Base-by-base conservation (phyloP, 2,113 vertebrate species). In the Barnardius zonarius region DNA sequence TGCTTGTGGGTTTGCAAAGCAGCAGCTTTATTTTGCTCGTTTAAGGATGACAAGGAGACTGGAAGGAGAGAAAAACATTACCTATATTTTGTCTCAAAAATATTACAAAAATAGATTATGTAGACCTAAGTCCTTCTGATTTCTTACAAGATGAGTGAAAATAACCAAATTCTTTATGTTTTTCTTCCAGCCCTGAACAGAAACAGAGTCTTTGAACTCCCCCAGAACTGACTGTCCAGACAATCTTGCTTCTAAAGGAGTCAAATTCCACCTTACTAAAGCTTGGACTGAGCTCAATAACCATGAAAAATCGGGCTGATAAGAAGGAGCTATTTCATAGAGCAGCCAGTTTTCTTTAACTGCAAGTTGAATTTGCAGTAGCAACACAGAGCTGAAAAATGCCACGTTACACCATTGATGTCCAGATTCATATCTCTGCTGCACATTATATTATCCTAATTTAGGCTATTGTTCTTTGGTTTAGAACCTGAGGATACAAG, bases 221-320 rank as follows among this genome's bases (percentile, higher is more conserved):
- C 23, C 17, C 48, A 39, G 75, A 85, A 73, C 17, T 28, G 35
- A 44, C 44, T 79, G 70, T 7, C 5, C 39, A 88, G 75, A 67
- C 25, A 88, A 80, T 90, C 46, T 69, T 37, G 24, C 22, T 43
- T 76, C 35, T 63, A 67, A 83, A 88, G 33, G 75, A 92, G 25
- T 74, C 79, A 88, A 83, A 95, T 31, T 92, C 51, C 86, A 67
- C 44, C 22, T 75, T 72, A 68, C 33, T 77, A 59, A 89, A 83
- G 19, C 64, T 66, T 52, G 44, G 31, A 52, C 31, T 52, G 61
- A 87, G 28, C 30, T 93, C 72, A 88, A 41, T 68, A 94, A 73
- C 44, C 90, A 27, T 28, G n/a, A 77, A 90, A 93, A 87, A 55
- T 6, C 16, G 43, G 43, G 46, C 35, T 93, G 54, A 83, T 62